A percentile compares a stretch with the other conserved stretches of the same genome.
Evolutionary conservation across 1,140 invertebrate species (phyloP).

Genomic region (Hycleus phaleratus): DNA sequence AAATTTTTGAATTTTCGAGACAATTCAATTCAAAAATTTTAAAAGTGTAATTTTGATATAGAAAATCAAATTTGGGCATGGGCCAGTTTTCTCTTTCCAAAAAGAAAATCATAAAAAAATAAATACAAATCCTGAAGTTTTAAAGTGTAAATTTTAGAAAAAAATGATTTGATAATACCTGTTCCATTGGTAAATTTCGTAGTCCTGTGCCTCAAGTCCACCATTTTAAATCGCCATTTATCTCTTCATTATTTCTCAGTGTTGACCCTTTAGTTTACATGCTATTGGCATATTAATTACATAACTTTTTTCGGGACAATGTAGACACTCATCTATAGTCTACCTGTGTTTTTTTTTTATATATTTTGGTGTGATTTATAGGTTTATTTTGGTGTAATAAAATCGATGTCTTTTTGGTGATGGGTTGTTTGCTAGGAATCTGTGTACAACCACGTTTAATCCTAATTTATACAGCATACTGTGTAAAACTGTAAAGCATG

Average conservation of each 20-base stretch:
- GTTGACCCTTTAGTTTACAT: constrained; percentile 35
- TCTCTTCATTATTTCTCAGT: constrained; percentile 21
- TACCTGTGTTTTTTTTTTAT: constrained; percentile 18
- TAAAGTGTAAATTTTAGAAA: constrained; percentile 24
- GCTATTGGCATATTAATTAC: constrained; percentile 38
- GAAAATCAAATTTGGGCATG: neutral
- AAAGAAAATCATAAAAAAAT: constrained; percentile 19
- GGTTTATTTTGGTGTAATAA: neutral
- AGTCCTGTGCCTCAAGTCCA: constrained; percentile 12
- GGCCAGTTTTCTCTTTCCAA: constrained; percentile 11
- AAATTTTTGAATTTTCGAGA: no score
- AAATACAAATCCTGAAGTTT: constrained; percentile 20
- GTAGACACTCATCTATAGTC: constrained; percentile 31
- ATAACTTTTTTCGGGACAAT: constrained; percentile 26
- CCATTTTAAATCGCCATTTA: constrained; percentile 7
- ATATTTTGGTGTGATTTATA: neutral
- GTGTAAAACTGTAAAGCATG: no score
- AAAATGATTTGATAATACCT: constrained; percentile 43
- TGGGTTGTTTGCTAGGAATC: neutral
- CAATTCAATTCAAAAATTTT: no score
- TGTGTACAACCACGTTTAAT: neutral
- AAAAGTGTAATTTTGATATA: no score
- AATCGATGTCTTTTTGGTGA: neutral
- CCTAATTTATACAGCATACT: no score
- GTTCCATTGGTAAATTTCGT: constrained; percentile 13